These are phyloP conservation scores for Bradypus variegatus DNA, from an alignment of 2,797 vertebrate species.

Conservation along the genomic window DNA sequence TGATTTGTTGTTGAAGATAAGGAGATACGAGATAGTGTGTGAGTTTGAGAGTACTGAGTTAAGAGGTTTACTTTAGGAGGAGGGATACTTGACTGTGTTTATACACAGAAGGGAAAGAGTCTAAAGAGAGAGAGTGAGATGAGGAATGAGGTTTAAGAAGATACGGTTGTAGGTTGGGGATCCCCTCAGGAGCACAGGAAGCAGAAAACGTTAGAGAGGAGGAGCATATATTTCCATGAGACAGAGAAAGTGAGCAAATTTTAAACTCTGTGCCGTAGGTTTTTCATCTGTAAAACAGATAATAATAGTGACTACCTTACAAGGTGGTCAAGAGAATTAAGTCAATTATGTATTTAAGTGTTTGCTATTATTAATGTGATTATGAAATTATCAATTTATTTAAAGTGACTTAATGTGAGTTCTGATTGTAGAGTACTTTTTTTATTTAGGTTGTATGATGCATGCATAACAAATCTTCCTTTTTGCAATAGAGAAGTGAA, in stretches of 20 bases:
- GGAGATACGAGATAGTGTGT: background rate
- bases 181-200: background rate
- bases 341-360: background rate
- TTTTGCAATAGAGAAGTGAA: background rate
- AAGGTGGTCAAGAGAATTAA: background rate
- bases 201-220: background rate
- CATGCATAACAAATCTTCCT: background rate
- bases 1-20: slow-evolving; percentile 18
- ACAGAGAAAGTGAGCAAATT: background rate
- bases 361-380: background rate
- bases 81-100: background rate
- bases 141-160: background rate
- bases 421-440: background rate
- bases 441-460: slow-evolving; percentile 1
- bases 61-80: background rate
- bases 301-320: background rate
- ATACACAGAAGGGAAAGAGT: background rate
- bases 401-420: background rate
- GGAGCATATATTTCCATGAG: background rate
- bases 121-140: background rate
- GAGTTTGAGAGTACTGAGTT: background rate
- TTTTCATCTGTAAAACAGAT: background rate
- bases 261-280: background rate
- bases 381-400: background rate
- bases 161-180: background rate